These are phyloP conservation scores for Rhadinocentrus ornatus DNA, from an alignment of 2,797 vertebrate species.

Conservation along the genomic window DNA sequence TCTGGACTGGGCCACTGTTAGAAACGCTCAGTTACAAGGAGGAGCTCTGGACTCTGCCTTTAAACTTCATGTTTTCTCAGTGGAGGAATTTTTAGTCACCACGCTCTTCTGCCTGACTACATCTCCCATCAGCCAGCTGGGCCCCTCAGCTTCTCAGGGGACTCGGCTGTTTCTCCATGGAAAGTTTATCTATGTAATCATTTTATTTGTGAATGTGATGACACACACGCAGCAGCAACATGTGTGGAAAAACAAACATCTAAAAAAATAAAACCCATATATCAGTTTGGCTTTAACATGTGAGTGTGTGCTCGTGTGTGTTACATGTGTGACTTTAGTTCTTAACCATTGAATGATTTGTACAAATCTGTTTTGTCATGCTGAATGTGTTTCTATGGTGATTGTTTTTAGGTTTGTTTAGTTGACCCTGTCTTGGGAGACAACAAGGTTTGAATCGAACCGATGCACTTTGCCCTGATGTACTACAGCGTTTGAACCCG, in stretches of 20 bases:
- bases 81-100: constrained; percentile 37
- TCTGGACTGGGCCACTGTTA: constrained; percentile 29
- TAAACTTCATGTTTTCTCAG: constrained; percentile 40
- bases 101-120: constrained; percentile 51
- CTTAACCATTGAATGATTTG: constrained; percentile 78
- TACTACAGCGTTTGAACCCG: constrained; percentile 84
- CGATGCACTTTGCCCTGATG: constrained; percentile 93
- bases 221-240: constrained; percentile 1
- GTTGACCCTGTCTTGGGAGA: constrained; percentile 57
- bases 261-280: not conserved
- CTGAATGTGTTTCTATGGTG: constrained; percentile 86
- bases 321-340: constrained; percentile 66
- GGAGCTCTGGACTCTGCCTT: constrained; percentile 70
- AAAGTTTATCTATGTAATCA: constrained; percentile 36
- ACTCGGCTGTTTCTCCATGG: constrained; percentile 16
- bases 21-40: constrained; percentile 31
- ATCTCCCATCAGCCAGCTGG: constrained; percentile 69
- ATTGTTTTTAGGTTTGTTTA: constrained; percentile 75
- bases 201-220: constrained; percentile 80
- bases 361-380: constrained; percentile 82
- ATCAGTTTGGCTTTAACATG: not conserved
- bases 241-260: constrained; percentile 14
- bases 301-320: constrained; percentile 24
- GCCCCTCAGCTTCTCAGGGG: not conserved
- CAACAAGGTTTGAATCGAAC: constrained; percentile 76